Base-by-base conservation (phyloP, 2,888 invertebrate species). In the Drosophila kambysellisi region DNA sequence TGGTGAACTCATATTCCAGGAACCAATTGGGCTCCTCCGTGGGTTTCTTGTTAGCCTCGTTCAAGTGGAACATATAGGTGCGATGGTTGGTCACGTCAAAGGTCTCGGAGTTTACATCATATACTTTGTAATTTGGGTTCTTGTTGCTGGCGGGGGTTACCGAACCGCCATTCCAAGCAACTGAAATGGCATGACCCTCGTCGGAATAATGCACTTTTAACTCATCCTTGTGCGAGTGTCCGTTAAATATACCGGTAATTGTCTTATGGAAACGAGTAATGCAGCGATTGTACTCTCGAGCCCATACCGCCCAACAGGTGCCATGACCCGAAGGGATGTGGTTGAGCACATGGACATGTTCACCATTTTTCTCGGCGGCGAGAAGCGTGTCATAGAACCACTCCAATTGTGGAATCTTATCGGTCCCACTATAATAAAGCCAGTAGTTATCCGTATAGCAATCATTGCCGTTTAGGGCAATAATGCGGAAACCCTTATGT, bases 81-180 rank as follows among this genome's bases (percentile, higher is more conserved):
- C 95, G 94, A 70, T 95, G 95, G 88, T 96, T 95, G 43, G 94
- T 91, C 0, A 96, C 95, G 11, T 74, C 74, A 93, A 95, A 95
- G 41, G 94, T 94, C 15, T 92, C 92, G 0, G 94, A 93, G 86
- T 97, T 95, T 9, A 97, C 94, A 8, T 95, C 94, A 84, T 96
- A 97, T 35, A 97, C 94, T 86, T 96, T 95, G 89, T 97, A 98
- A 83, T 97, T 97, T 5, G 97, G 96, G 92, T 97, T 98, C 74
- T 96, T 95, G 87, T 95, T 92, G 0, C 94, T 93, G 84, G 95
- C 97, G 0, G 96, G 94, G 0, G 98, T 97, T 12, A 97, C 93
- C 78, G 97, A 96, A 5, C 98, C 98, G 0, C 96, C 96, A 68
- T 97, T 96, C 95, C 96, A 97, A 3, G 96, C 96, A 3, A 97